Conservation (phyloP, 2,113 vertebrate species). For the Lampris megalopsis region DNA sequence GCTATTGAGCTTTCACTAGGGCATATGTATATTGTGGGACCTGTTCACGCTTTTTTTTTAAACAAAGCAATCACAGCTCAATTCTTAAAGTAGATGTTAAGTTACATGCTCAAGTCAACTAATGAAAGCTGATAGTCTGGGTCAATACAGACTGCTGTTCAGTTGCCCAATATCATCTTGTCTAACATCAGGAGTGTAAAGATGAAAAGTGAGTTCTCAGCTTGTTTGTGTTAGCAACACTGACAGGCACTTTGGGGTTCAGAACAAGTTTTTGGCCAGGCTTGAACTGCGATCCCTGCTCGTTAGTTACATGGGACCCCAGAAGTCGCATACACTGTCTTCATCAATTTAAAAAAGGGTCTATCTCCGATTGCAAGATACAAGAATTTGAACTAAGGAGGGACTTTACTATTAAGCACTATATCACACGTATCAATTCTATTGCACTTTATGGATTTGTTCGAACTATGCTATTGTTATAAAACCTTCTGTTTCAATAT, state of each 20-base stretch:
- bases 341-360: slow-evolving; percentile 2
- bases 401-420: not conserved
- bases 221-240: not conserved
- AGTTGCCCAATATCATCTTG: not conserved
- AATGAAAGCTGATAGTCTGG: slow-evolving; percentile 8
- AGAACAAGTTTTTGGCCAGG: not conserved
- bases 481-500: slow-evolving; percentile 13
- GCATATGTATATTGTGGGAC: not conserved
- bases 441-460: slow-evolving; percentile 29
- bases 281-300: not conserved
- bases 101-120: not conserved
- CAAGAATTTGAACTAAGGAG: slow-evolving; percentile 1
- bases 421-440: slow-evolving; percentile 4
- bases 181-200: too few relatives aligned
- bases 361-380: not conserved
- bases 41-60: slow-evolving; percentile 10
- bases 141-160: slow-evolving; percentile 20
- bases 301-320: not conserved
- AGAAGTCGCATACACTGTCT: not conserved
- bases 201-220: not conserved
- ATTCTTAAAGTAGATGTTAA: not conserved
- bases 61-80: slow-evolving; percentile 9
- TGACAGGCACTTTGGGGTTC: not conserved
- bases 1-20: slow-evolving; percentile 5
- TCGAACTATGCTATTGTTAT: slow-evolving; percentile 36